These are phyloP conservation scores for Cacatua alba DNA, from an alignment of 2,113 vertebrate species.

Conservation along the genomic window DNA sequence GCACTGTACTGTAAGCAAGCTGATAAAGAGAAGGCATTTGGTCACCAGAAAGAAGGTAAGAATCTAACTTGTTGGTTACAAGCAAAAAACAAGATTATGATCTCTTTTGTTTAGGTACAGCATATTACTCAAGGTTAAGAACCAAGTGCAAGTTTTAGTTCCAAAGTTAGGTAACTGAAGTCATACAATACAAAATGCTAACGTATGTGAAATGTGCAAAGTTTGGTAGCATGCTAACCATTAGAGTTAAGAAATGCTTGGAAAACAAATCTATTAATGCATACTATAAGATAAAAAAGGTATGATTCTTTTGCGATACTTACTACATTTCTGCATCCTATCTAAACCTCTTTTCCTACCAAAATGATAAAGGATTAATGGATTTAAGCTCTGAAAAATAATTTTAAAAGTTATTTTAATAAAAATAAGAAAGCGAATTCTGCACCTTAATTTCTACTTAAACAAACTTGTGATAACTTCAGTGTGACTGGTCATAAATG, in stretches of 20 bases:
- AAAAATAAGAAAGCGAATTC: not conserved
- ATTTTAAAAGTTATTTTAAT: not conserved
- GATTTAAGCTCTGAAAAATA: not conserved
- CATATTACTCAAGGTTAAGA: not conserved
- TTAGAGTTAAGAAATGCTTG: not conserved
- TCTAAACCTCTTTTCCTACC: not conserved
- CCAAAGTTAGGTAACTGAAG: not conserved
- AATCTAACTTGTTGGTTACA: not conserved
- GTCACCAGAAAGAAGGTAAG: not conserved
- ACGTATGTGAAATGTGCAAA: not conserved
- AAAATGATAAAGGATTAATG: not conserved
- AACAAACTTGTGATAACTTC: constrained; percentile 27
- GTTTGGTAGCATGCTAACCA: not conserved
- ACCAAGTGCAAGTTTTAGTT: not conserved
- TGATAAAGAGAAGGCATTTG: not conserved
- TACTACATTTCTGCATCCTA: not conserved
- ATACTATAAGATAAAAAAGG: not conserved
- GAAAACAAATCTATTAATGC: not conserved
- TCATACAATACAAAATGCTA: not conserved
- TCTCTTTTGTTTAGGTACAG: not conserved
- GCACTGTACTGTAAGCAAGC: not conserved
- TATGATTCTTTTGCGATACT: not conserved
- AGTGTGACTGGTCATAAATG: not conserved
- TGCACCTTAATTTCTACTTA: not conserved
- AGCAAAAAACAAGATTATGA: not conserved